Base-by-base conservation (phyloP, 2,113 vertebrate species). In the Laticauda laticaudata region DNA sequence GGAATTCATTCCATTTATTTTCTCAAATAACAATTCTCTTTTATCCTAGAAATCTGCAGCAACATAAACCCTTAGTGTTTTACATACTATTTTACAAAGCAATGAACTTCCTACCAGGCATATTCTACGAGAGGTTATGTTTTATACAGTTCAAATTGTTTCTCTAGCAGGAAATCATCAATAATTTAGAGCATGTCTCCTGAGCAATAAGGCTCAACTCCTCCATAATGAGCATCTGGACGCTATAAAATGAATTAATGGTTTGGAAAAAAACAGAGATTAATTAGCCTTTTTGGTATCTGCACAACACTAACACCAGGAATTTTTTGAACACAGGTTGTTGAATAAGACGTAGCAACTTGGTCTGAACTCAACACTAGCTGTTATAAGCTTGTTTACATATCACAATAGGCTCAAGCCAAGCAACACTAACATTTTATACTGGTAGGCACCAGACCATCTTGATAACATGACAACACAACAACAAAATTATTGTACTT, bases 181-280 rank as follows among this genome's bases (percentile, higher is more conserved):
- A 90, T 69, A 89, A 95, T 94, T 94, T 93, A 93, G 56, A 94
- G 61, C 34, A 91, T 92, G 93, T 94, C 94, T 89, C 57, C 23
- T 55, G 91, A 94, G 87, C 29, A 93, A 90, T 64, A 86, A 53
- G 43, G 61, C 92, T 93, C 90, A 59, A 26, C 88, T 89, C 57
- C 90, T 64, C 57, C 94, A n/a, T 92, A 29, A 61, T 10, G 12
- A 26, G 93, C 24, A 93, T 0, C 48, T 10, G 20, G 29, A 92
- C 18, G 88, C 0, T 0, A 92, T 15, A 92, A 54, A 91, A 45
- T 24, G 18, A 53, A 95, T 88, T 91, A 93, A 87, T 21, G 87
- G 18, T 3, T 57, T 69, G 51, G 51, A 93, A 61, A 93, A 92
- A 85, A 8, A 14, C 43, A 92, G 93, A 92, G 2, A 56, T 21